Evolutionary conservation across 2,113 vertebrate species (phyloP).

Genomic region (Eclectus roratus): DNA sequence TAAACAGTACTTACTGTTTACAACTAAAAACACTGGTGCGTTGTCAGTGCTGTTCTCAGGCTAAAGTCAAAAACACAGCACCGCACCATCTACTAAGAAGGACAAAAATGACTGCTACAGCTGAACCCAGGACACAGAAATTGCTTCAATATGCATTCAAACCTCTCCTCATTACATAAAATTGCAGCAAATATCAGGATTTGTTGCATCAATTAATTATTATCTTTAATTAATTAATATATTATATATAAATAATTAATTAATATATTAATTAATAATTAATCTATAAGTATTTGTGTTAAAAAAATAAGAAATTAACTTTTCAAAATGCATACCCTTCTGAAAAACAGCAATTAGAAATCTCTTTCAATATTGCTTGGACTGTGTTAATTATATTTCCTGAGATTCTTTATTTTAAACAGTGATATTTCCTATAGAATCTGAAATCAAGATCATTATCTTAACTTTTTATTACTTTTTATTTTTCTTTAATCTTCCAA

Average conservation of each 20-base stretch:
- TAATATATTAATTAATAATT: too few species aligned
- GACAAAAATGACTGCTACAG: background rate
- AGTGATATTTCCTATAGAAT: background rate
- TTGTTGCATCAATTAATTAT: background rate
- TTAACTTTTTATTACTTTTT: background rate
- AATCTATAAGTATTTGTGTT: background rate
- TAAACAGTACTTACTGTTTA: background rate
- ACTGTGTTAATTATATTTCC: background rate
- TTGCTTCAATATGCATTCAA: background rate
- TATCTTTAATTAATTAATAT: too few species aligned
- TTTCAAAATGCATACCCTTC: background rate
- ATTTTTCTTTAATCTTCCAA: background rate
- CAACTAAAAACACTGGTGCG: background rate
- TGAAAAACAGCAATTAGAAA: background rate
- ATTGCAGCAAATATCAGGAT: background rate
- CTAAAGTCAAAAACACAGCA: background rate
- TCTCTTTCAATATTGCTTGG: background rate
- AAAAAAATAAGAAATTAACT: background rate
- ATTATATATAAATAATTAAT: too few species aligned
- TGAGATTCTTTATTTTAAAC: background rate
- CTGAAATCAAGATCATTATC: background rate
- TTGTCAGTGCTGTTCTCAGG: background rate
- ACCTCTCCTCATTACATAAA: background rate
- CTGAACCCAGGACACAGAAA: background rate
- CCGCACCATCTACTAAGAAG: background rate